Evolutionary conservation across 2,888 invertebrate genomes (phyloP).

Genomic region (Cynaeus angustus): DNA sequence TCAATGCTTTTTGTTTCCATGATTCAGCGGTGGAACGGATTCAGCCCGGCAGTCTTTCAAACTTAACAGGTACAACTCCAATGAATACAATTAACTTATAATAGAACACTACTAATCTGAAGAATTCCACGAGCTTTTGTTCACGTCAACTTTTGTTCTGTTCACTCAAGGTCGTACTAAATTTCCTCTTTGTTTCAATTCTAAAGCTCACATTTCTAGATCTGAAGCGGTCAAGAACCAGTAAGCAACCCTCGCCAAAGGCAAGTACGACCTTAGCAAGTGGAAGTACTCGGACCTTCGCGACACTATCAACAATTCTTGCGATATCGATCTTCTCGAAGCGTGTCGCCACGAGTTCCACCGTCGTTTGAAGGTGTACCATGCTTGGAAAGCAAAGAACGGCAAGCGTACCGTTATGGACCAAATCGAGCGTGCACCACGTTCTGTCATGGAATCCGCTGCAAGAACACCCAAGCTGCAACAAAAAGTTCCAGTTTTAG

Average conservation of each 20-base stretch:
- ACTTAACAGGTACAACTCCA: conserved; percentile 71
- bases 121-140: conserved; percentile 33
- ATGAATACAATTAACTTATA: neutral
- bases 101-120: no score
- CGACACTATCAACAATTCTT: conserved; percentile 98
- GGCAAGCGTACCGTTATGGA: conserved; percentile 87
- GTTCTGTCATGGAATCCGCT: conserved; percentile 82
- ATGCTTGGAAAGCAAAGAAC: conserved; percentile 99
- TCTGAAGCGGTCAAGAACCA: conserved; percentile 88
- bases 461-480: conserved; percentile 79
- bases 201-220: conserved; percentile 72
- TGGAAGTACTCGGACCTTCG: conserved; percentile 99
- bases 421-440: conserved; percentile 90
- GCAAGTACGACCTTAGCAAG: conserved; percentile 95
- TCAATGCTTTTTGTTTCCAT: conserved; percentile 71
- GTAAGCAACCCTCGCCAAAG: conserved; percentile 84
- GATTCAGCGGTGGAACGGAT: conserved; percentile 68
- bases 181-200: neutral
- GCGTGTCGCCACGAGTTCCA: conserved; percentile 99
- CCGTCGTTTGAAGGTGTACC: conserved; percentile 97
- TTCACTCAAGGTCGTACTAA: no score
- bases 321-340: conserved; percentile 96
- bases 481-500: conserved; percentile 73
- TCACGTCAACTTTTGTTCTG: neutral
- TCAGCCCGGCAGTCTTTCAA: conserved; percentile 64